These are phyloP conservation scores for Brachionus manjavacas DNA, from an alignment of 1,140 invertebrate species.

Conservation along the genomic window DNA sequence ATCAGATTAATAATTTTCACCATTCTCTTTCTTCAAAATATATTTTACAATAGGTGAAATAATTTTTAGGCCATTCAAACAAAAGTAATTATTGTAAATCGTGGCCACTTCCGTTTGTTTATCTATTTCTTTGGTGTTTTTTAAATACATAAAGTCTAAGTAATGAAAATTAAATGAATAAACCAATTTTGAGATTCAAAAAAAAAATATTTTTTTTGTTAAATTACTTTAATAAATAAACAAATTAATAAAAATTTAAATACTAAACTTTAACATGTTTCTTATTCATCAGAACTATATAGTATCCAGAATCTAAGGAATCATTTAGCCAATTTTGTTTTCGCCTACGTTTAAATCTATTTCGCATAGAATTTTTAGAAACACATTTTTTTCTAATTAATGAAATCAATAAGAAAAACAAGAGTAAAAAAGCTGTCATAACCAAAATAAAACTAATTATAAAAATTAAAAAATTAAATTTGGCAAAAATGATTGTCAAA, in stretches of 20 bases:
- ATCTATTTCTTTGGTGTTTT: too few relatives aligned
- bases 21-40: too few relatives aligned
- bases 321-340: not conserved
- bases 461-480: not conserved
- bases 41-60: too few relatives aligned
- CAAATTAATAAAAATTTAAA: not conserved
- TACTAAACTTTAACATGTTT: conserved; percentile 22
- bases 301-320: not conserved
- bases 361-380: not conserved
- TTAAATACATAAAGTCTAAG: too few relatives aligned
- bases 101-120: too few relatives aligned
- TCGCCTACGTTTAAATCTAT: not conserved
- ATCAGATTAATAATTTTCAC: too few relatives aligned
- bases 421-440: not conserved
- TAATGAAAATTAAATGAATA: too few relatives aligned
- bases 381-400: not conserved
- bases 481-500: not conserved
- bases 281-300: conserved; percentile 13
- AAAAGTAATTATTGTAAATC: too few relatives aligned
- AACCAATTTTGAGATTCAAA: too few relatives aligned
- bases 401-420: not conserved
- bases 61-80: too few relatives aligned
- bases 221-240: not conserved
- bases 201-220: not conserved
- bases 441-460: not conserved